Evolutionary conservation across 2,888 invertebrate species (phyloP), one percentile per base, ranked within the genome.

Genomic region (Thymelicus sylvestris): DNA sequence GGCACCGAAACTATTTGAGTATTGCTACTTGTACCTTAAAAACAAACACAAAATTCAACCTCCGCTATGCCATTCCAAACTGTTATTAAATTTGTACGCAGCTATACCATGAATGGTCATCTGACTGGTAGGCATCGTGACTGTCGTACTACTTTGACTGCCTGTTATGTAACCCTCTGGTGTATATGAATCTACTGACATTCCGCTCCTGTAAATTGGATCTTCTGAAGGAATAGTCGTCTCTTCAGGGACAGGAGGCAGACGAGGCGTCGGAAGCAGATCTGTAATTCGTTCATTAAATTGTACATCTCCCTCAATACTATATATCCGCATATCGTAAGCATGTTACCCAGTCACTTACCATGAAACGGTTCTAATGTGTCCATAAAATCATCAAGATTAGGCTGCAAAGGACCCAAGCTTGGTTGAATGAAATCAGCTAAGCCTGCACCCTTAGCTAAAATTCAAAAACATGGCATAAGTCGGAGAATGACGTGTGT

Each of bases 391-490:
- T 98, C 98, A 85, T 98, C 98, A 82, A 99, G 95, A 92, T 98
- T 98, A 76, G 99, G 99, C 91, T 99, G 99, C 74, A 99, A 94
- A 68, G 99, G 98, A 55, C 98, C 97, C 83, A 99, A 95, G 86
- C 99, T 99, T 67, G 99, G 99, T 93, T 99, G 99, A 89, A 99
- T 99, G 85, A 99, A 98, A 93, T 99, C 99, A 64, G 99, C 98
- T 84, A 97, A 95, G 82, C 97, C 97, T 68, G 98, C 97, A 78
- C 96, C 97, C 87, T 97, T 96, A 66, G 97, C 97, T 97, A 89
- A 91, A 94, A 89, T 73, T 72, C 75, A 78, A 74, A 76, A 74
- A 71, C 50, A 64, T 60, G 50, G 50, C 61, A 44, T 67, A 50
- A 67, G 61, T 61, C 65, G 19, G 39, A 15, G 39, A 63, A 38